A percentile compares a stretch with the other conserved stretches of the same genome.
phyloP scores from a whole-genome alignment of 2,888 invertebrate species.

The Cosmorhoe ocellata region DNA sequence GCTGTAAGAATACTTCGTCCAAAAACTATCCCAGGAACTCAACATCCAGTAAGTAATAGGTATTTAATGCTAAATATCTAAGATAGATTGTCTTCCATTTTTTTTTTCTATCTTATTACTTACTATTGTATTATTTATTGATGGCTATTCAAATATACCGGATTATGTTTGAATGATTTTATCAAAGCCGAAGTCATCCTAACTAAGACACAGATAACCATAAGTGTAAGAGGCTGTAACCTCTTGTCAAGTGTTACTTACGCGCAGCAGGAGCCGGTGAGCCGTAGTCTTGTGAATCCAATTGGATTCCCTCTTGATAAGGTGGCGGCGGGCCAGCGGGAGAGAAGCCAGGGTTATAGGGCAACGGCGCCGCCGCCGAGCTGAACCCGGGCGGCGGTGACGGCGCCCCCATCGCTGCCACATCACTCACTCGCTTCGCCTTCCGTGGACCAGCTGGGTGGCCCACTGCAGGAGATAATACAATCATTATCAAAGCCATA shows the following conservation, averaged over 20 bases:
- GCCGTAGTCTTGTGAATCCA: slow-evolving; percentile 63
- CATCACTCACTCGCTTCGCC: slow-evolving; percentile 86
- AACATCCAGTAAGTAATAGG: no score
- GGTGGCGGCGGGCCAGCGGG: slow-evolving; percentile 59
- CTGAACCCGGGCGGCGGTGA: slow-evolving; percentile 61
- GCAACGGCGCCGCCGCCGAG: slow-evolving; percentile 40
- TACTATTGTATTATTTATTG: no score
- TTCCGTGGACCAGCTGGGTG: slow-evolving; percentile 74
- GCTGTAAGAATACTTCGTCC: no score
- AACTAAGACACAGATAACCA: no score
- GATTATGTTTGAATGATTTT: no score
- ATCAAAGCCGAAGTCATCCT: no score
- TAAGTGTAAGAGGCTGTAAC: no score
- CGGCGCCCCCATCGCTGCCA: slow-evolving; percentile 85
- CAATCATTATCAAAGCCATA: slow-evolving; percentile 4
- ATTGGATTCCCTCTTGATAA: slow-evolving; percentile 68
- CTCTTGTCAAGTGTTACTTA: slow-evolving; percentile 38
- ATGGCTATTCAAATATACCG: no score
- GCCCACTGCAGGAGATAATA: slow-evolving; percentile 51
- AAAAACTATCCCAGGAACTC: no score
- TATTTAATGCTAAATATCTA: no score
- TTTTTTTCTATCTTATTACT: no score
- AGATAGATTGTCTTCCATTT: no score
- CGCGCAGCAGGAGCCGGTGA: slow-evolving; percentile 48
- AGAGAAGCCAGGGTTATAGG: slow-evolving; percentile 51